A percentile compares a stretch with the other conserved stretches of the same genome.
Conservation (phyloP, 2,797 vertebrate genomes). For the Anableps anableps region DNA sequence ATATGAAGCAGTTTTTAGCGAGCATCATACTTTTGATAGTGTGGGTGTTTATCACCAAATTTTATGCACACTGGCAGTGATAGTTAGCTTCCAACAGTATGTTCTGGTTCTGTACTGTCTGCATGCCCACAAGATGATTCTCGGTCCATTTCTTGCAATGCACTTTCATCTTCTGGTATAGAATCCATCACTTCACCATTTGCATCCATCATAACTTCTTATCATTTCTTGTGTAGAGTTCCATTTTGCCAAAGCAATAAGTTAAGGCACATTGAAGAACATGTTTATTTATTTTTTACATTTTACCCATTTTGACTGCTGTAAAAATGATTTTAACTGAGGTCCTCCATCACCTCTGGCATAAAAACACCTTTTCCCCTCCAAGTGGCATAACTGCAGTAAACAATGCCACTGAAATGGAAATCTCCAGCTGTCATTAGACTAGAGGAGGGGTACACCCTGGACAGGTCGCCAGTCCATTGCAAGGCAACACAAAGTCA, state of each 20-base stretch:
- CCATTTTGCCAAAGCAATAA: background rate
- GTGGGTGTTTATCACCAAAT: background rate
- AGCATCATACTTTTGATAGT: background rate
- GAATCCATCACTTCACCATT: background rate
- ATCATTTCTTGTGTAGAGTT: background rate
- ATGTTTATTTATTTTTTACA: too few relatives aligned
- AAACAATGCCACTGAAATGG: conserved; percentile 16
- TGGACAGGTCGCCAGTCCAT: too few relatives aligned
- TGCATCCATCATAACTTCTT: background rate
- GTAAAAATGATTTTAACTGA: background rate
- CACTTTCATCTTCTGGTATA: background rate
- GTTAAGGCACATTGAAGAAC: background rate
- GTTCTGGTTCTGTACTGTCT: background rate
- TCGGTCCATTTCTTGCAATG: background rate
- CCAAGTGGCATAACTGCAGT: conserved; percentile 2
- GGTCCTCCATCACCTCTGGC: background rate
- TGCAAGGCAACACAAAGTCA: too few relatives aligned
- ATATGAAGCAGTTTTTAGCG: background rate
- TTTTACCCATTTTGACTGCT: background rate
- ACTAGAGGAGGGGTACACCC: too few relatives aligned
- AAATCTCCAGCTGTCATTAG: too few relatives aligned
- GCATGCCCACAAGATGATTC: background rate
- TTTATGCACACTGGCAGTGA: background rate
- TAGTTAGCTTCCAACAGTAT: background rate
- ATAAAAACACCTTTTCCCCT: background rate